Evolutionary conservation across 2,888 invertebrate species (phyloP).

Genomic region (Drosophila greeni): DNA sequence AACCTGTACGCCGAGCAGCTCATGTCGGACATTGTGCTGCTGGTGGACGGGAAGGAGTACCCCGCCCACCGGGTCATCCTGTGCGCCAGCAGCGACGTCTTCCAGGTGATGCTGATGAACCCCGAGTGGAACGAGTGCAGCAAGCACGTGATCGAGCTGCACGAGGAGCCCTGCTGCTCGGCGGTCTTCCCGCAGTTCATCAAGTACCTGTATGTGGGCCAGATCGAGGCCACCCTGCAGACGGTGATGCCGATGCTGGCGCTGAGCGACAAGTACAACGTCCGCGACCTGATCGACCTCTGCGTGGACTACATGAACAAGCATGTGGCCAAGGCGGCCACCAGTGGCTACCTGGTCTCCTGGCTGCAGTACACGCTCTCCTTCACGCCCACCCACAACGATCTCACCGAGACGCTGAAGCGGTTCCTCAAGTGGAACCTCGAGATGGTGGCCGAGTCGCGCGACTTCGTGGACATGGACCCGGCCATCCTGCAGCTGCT

Average conservation of each 20-base stretch:
- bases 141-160: slow-evolving; percentile 89
- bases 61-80: slow-evolving; percentile 94
- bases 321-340: slow-evolving; percentile 91
- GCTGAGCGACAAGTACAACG: slow-evolving; percentile 96
- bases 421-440: slow-evolving; percentile 95
- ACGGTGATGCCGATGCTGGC: slow-evolving; percentile 93
- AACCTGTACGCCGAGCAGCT: slow-evolving; percentile 90
- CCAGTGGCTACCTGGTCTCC: slow-evolving; percentile 88
- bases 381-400: slow-evolving; percentile 83
- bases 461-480: slow-evolving; percentile 90
- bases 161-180: slow-evolving; percentile 91
- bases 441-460: slow-evolving; percentile 87
- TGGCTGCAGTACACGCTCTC: slow-evolving; percentile 95
- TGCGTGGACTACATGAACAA: slow-evolving; percentile 93
- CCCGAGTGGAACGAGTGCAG: slow-evolving; percentile 95
- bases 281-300: slow-evolving; percentile 90
- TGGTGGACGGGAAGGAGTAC: slow-evolving; percentile 89
- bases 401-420: slow-evolving; percentile 83
- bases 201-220: slow-evolving; percentile 92
- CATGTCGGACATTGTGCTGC: slow-evolving; percentile 92
- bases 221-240: slow-evolving; percentile 89
- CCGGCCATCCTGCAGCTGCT: slow-evolving; percentile 87
- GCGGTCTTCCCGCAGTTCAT: slow-evolving; percentile 93
- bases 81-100: slow-evolving; percentile 96
- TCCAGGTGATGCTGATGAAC: slow-evolving; percentile 98